phyloP scores from a whole-genome alignment of 2,113 vertebrate species.

The Pachycephala philippinensis region DNA sequence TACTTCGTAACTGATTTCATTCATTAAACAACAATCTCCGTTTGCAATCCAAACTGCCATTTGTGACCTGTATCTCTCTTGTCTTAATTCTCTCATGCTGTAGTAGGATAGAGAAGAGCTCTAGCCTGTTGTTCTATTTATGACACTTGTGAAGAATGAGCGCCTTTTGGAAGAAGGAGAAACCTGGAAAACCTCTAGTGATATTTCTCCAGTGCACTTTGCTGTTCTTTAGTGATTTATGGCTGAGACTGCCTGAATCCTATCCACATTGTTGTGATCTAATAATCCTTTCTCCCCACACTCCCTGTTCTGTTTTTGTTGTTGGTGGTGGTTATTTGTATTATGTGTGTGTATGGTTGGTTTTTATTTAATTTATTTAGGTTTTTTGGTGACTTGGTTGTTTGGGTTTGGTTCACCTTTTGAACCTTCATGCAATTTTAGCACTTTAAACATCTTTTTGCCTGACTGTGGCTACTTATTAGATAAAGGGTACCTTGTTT shows the following conservation, averaged over 20 bases:
- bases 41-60: not conserved
- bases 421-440: not conserved
- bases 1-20: not conserved
- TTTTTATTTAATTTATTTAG: not conserved
- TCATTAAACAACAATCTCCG: not conserved
- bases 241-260: not conserved
- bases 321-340: not conserved
- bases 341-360: too few species aligned
- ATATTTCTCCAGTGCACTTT: not conserved
- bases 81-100: not conserved
- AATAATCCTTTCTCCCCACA: not conserved
- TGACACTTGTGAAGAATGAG: not conserved
- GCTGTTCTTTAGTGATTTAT: not conserved
- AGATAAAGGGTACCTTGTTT: not conserved
- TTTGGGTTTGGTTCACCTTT: not conserved
- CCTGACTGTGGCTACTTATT: not conserved
- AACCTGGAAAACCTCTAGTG: not conserved
- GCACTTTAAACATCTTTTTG: not conserved
- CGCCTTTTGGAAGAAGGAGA: not conserved
- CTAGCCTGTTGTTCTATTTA: not conserved
- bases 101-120: not conserved
- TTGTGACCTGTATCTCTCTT: not conserved
- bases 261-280: not conserved
- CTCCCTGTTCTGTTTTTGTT: accelerated
- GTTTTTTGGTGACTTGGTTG: not conserved